Conservation (phyloP, 2,113 vertebrate genomes). For the Pteronura brasiliensis region DNA sequence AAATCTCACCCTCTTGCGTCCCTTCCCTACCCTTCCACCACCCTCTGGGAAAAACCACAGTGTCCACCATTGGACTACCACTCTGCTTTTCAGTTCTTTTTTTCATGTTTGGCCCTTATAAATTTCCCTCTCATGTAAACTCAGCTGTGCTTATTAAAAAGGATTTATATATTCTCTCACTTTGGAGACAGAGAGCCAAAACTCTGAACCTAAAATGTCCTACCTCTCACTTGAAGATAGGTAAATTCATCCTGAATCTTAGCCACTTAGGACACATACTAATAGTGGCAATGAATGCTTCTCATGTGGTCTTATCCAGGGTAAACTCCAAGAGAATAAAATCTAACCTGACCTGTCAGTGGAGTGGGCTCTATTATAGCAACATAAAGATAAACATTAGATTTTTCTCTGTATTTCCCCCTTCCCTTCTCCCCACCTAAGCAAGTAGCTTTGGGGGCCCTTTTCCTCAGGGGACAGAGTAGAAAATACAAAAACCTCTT, state of each 20-base stretch:
- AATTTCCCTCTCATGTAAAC: not conserved
- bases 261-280: not conserved
- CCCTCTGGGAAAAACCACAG: not conserved
- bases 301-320: not conserved
- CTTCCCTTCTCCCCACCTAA: not conserved
- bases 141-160: not conserved
- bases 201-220: not conserved
- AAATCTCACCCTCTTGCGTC: not conserved
- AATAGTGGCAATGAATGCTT: not conserved
- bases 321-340: not conserved
- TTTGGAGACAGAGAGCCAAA: not conserved
- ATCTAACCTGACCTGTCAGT: not conserved
- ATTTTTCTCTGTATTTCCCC: not conserved
- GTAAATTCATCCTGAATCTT: not conserved
- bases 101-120: not conserved
- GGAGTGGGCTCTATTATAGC: not conserved
- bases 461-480: not conserved
- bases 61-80: no score
- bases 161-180: not conserved
- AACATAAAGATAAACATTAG: not conserved
- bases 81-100: not conserved
- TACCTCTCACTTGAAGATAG: not conserved
- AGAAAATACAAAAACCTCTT: not conserved
- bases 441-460: not conserved
- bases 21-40: not conserved